Evolutionary conservation across 2,113 vertebrate genomes (phyloP).

Genomic region (Ciconia maguari): DNA sequence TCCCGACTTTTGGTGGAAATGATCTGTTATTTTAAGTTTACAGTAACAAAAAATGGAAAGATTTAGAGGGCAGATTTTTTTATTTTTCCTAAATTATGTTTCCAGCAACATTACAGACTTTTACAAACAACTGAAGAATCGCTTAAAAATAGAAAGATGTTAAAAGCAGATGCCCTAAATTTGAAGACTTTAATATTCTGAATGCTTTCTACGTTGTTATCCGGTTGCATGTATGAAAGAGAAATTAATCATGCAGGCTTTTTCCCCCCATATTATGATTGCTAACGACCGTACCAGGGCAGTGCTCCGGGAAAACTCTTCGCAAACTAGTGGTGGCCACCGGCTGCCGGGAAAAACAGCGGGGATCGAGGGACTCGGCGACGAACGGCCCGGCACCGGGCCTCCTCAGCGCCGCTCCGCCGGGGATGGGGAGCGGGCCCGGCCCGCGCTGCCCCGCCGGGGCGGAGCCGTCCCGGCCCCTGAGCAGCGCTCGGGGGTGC

Average conservation of each 20-base stretch:
- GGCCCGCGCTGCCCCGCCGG: neutral
- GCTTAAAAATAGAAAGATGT: neutral
- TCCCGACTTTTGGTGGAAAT: neutral
- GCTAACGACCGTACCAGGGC: neutral
- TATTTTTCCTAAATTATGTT: fast-evolving
- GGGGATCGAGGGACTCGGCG: fast-evolving
- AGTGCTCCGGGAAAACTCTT: neutral
- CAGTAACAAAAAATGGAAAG: neutral
- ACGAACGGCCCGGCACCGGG: neutral
- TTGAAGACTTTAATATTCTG: neutral
- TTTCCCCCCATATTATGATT: fast-evolving
- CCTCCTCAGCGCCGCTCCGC: neutral
- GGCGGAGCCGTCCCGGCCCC: neutral
- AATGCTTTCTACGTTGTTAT: neutral
- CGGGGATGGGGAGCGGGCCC: neutral
- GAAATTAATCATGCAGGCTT: fast-evolving
- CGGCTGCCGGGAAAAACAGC: no score
- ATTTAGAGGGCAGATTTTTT: neutral
- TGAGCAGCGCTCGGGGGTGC: neutral
- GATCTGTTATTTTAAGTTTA: neutral
- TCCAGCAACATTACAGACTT: neutral
- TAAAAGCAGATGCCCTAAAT: neutral
- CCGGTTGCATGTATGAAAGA: fast-evolving
- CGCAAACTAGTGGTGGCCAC: neutral
- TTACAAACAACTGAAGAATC: neutral